phyloP scores from a whole-genome alignment of 2,113 vertebrate genomes.

The Apteryx mantelli region DNA sequence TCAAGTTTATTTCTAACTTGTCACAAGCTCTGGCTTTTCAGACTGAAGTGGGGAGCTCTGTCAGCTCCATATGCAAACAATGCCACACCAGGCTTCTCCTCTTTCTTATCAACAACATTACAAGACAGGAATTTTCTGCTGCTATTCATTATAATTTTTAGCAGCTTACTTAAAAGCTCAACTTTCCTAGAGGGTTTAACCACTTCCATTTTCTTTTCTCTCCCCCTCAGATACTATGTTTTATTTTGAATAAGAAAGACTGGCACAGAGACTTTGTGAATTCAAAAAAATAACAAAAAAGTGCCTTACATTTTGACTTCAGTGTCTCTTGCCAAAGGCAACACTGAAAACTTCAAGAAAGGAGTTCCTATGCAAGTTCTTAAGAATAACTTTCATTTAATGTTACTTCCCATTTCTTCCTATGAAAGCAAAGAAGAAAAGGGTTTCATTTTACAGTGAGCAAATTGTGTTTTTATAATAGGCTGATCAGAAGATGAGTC shows the following conservation, averaged over 20 bases:
- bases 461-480: background rate
- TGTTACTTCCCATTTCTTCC: background rate
- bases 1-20: background rate
- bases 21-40: background rate
- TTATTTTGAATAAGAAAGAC: conserved; percentile 8
- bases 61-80: background rate
- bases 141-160: background rate
- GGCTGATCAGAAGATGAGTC: background rate
- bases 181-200: background rate
- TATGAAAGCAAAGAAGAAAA: background rate
- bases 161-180: background rate
- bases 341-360: background rate
- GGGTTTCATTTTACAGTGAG: background rate
- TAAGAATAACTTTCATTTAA: background rate
- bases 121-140: background rate
- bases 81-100: background rate
- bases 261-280: background rate
- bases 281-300: conserved; percentile 3
- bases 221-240: background rate
- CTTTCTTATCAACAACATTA: background rate
- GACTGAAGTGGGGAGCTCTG: background rate
- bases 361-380: background rate
- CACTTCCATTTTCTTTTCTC: background rate
- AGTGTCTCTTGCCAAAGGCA: background rate
- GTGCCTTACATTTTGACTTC: background rate